Base-by-base conservation (phyloP, 2,797 vertebrate genomes). In the Paedocypris micromegethes region DNA sequence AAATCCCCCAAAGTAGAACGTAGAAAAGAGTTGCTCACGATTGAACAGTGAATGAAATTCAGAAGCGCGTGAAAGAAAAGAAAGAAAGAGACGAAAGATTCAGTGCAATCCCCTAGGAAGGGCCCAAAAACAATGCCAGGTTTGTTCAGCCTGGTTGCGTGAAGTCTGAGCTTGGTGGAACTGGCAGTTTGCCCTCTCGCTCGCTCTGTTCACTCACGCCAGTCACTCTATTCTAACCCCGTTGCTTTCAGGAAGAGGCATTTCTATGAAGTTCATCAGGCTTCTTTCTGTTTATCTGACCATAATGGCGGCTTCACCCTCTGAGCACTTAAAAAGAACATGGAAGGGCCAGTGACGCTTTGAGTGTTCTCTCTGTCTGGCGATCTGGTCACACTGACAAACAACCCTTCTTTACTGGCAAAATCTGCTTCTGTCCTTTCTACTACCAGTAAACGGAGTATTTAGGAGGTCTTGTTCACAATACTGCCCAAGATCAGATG, bases 261-360 rank as follows among this genome's bases (percentile, higher is more conserved):
- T 86, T 90, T 88, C 88, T 88, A 83, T 81, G 88, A 89, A 90
- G 89, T 90, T 90, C 87, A 90, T 88, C 89, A 88, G 88, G 87
- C 84, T 83, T 87, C 83, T 84, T 81, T 88, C 85, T 90, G 86
- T 89, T 89, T 87, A 83, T 86, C 79, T 68, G 75, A 69, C 63
- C 75, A 84, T 86, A 88, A 87, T 86, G 81, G 78, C 72, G 76
- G 83, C 84, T 86, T 83, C 86, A 86, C 88, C 87, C 86, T 87
- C 82, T 71, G 78, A 81, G 83, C 82, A 83, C 83, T 88, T 83
- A 84, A 88, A 83, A 56, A 54, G 72, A 47, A 55, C 63, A 58
- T 52, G 55, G 46, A 51, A 62, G 63, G 49, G 55, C 56, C 64
- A 58, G 60, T 53, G 64, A 41, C 53, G 51, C 72, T 70, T 50